Base-by-base conservation (phyloP, 1,140 invertebrate genomes). In the Glossosoma conforme region DNA sequence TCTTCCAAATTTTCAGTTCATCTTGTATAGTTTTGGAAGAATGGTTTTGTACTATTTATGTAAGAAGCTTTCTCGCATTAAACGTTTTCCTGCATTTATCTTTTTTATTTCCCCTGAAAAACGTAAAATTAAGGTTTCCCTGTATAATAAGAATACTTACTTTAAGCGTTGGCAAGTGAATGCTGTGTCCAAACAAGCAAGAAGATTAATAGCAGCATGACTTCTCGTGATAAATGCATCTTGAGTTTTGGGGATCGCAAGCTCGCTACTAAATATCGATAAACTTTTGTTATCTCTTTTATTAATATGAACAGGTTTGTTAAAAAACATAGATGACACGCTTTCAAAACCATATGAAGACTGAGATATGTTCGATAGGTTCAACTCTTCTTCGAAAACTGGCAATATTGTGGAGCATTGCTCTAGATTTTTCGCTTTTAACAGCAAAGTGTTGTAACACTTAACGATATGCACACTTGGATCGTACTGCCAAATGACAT, bases 151-250 rank as follows among this genome's bases (percentile, higher is more conserved):
- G 28, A 18, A 35, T 11, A 58, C 54, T 51, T 64, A 75, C 65
- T 85, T 86, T 35, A 83, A 78, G 61, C 89, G 83, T 62, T 93
- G 84, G 1, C 85, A 85, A 44, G 85, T 81, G 1, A 89, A 91
- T 4, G 96, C 72, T 0, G 91, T 93, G 63, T 97, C 93, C 58
- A 97, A 74, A 67, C 89, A 94, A 11, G 87, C 89, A 17, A 97
- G 67, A 37, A 97, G 73, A 76, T 95, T 88, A 14, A 96, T 79
- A 2, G 91, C 91, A 35, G 89, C 89, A 69, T 91, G 88, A 51
- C 88, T 85, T 32, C 91, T 75, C 0, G 87, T 89, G 1, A 92
- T 81, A 19, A 79, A 79, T 56, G 82, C 84, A 5, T 78, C 79
- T 2, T 82, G 70, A 15, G 83, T 72, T 11, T 84, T 79, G 0